Base-by-base conservation (phyloP, 2,888 invertebrate species). In the Brachypalpus laphriformis region DNA sequence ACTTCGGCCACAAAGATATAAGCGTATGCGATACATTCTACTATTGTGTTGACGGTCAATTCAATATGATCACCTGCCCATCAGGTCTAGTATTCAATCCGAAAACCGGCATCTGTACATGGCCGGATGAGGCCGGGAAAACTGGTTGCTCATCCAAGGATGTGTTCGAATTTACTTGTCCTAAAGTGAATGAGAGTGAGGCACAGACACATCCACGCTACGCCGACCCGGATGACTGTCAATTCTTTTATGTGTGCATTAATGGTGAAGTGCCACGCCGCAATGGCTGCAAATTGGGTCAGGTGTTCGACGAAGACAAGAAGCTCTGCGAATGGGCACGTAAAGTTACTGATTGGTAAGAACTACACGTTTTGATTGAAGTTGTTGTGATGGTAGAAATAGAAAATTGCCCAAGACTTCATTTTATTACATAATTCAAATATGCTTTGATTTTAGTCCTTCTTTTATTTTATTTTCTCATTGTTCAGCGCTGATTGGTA, bases 111-210 rank as follows among this genome's bases (percentile, higher is more conserved):
- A 98, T 97, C 89, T 98, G 98, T 91, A 96, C 97, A 18, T 98
- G 98, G 98, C 95, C 98, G 0, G 97, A 98, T 93, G 97, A 97
- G 90, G 97, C 97, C 6, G 96, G 97, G 90, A 96, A 97, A 92
- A 94, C 94, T 89, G 96, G 96, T 11, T 98, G 98, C 90, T 95
- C 96, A 2, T 96, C 97, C 7, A 94, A 95, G 93, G 97, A 97
- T 51, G 95, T 97, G 37, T 97, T 97, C 92, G 93, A 95, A 88
- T 98, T 98, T 91, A 93, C 94, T 18, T 97, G 98, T 88, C 97
- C 97, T 0, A 93, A 95, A 88, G 96, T 96, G 11, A 95, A 95
- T 89, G 95, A 95, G 87, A 93, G 94, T 0, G 93, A 94, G 45
- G 97, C 94, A 0, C 93, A 94, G 25, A 96, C 96, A 0, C 97